Evolutionary conservation across 2,888 invertebrate species (phyloP).

Genomic region (Leptopilina drosophilae): DNA sequence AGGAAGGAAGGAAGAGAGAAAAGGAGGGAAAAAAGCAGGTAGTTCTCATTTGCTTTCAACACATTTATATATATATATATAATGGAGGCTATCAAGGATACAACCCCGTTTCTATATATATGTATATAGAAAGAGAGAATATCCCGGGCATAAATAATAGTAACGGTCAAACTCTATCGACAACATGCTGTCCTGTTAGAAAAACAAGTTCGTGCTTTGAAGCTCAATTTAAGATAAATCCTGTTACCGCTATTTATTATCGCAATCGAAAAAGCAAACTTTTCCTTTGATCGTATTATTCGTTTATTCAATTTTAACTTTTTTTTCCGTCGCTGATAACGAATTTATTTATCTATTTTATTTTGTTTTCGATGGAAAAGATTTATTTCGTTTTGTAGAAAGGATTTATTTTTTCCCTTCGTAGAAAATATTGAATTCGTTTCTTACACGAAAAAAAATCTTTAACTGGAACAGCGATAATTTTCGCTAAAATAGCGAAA

Average conservation of each 20-base stretch:
- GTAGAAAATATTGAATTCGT: no score
- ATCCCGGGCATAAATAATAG: slow-evolving; percentile 45
- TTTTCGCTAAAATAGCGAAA: no score
- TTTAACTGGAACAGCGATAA: no score
- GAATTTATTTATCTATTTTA: no score
- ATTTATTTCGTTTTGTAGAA: no score
- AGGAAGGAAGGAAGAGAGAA: background rate
- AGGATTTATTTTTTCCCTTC: no score
- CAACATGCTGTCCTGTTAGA: slow-evolving; percentile 66
- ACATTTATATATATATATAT: slow-evolving; percentile 22
- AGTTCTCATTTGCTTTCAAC: slow-evolving; percentile 10
- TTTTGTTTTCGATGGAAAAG: no score
- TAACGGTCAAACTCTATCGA: slow-evolving; percentile 51
- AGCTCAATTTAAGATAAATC: slow-evolving; percentile 72
- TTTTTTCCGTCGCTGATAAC: no score
- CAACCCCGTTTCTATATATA: background rate
- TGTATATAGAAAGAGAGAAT: no score
- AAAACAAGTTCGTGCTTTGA: slow-evolving; percentile 72
- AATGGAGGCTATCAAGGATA: slow-evolving; percentile 20
- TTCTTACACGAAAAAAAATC: no score
- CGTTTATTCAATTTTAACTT: background rate
- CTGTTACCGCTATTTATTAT: slow-evolving; percentile 60
- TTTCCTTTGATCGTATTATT: background rate
- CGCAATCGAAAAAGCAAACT: slow-evolving; percentile 24
- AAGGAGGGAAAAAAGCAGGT: no score